Base-by-base conservation (phyloP, 1,140 invertebrate genomes). In the Drosophila murphyi region DNA sequence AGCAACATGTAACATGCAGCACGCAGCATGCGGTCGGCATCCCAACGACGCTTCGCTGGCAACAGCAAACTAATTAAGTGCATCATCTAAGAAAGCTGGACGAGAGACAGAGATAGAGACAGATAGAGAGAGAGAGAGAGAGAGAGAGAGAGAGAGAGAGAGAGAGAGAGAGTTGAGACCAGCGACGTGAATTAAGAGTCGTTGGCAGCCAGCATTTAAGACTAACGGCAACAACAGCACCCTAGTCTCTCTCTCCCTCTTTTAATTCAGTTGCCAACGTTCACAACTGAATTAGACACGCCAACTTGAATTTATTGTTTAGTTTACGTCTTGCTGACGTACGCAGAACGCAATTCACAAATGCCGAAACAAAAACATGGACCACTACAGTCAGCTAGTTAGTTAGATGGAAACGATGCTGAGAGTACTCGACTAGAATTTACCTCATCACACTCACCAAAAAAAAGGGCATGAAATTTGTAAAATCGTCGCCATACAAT, bases 1-100 rank as follows among this genome's bases (percentile, higher is more conserved):
- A 4, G 39, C 6, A 20, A 20, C 20, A 57, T 28, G 43, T 10
- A 8, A 31, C 29, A 35, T 0, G 51, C 43, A 62, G 67, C 51
- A 35, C 43, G 54, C 67, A 56, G 76, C 67, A 61, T 64, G 77
- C 73, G 67, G 72, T 78, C 73, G 50, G 37, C 56, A 57, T 69
- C 52, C 62, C 71, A 37, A 51, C 51, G 6, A 55, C 43, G 39
- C 47, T 82, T n/a, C 6, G 75, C 20, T 20, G 20, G 20, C 20
- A 20, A 50, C 75, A 78, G 80, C 76, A 82, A 82, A 82, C 80
- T 82, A 82, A 82, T 82, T 82, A 82, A 82, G 80, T 82, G 78
- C 82, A 69, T 75, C 64, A 77, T 62, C 79, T 74, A 81, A 82
- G 72, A 69, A 81, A 79, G 77, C 55, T 55, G 60, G 48, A 31